Evolutionary conservation across 1,140 invertebrate species (phyloP).

Genomic region (Ooceraea biroi): DNA sequence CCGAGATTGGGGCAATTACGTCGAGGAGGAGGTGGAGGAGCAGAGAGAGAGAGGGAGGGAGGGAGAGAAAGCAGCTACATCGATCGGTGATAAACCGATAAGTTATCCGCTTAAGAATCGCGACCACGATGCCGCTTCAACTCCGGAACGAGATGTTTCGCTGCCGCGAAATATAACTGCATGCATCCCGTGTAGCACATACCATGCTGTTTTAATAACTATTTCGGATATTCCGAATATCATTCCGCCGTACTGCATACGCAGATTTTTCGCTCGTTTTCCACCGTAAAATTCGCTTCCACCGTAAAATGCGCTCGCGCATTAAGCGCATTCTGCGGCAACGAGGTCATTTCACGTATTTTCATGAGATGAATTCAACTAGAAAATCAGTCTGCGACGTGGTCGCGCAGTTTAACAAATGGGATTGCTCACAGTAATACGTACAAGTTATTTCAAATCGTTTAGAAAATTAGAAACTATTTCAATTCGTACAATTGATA

Average conservation of each 20-base stretch:
- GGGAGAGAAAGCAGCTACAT: slow-evolving; percentile 6
- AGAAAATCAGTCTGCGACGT: neutral
- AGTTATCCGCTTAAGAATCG: slow-evolving; percentile 66
- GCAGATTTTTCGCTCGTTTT: slow-evolving; percentile 17
- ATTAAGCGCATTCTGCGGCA: neutral
- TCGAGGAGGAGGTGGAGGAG: slow-evolving; percentile 3
- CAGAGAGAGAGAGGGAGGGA: no score
- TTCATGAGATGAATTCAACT: slow-evolving; percentile 25
- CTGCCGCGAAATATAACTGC: slow-evolving; percentile 30
- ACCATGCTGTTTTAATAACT: neutral
- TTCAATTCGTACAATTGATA: slow-evolving; percentile 2
- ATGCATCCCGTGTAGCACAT: no score
- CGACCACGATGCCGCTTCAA: slow-evolving; percentile 19
- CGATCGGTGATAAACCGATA: slow-evolving; percentile 67
- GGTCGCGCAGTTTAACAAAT: no score
- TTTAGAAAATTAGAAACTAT: neutral
- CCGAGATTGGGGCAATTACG: slow-evolving; percentile 64
- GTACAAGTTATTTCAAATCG: slow-evolving; percentile 12
- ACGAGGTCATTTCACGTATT: slow-evolving; percentile 21
- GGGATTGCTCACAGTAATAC: slow-evolving; percentile 14
- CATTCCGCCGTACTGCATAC: neutral
- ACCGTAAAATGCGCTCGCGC: neutral
- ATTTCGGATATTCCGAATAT: neutral
- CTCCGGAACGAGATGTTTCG: slow-evolving; percentile 30
- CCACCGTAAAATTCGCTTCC: neutral